Conservation (phyloP, 2,797 vertebrate species). For the Pangasius sanitwongsei region DNA sequence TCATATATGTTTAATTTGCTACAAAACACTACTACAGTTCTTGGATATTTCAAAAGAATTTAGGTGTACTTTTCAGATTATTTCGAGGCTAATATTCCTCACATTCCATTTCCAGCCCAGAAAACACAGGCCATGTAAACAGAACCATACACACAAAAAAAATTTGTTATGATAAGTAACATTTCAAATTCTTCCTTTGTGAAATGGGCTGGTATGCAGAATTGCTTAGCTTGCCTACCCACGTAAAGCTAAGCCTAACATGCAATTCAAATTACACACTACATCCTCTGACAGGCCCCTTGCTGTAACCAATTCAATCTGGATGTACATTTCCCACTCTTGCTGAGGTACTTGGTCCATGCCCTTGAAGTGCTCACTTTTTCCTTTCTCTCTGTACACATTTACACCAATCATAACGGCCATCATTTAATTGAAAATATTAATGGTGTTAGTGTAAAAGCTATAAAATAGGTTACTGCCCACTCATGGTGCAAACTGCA, state of each 20-base stretch:
- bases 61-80: not conserved
- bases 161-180: not conserved
- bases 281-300: constrained; percentile 11
- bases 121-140: not conserved
- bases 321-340: not conserved
- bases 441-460: not conserved
- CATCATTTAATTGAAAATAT: constrained; percentile 9
- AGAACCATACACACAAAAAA: not conserved
- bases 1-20: not conserved
- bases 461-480: not conserved
- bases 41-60: not conserved
- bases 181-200: not conserved
- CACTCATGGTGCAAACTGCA: not conserved
- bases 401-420: constrained; percentile 63
- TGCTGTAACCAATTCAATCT: not conserved
- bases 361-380: not conserved
- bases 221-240: too few relatives aligned
- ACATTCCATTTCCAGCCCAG: not conserved
- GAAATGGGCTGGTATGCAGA: too few relatives aligned
- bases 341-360: constrained; percentile 27
- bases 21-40: not conserved
- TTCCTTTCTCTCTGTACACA: constrained; percentile 37
- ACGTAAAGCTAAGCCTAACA: not conserved
- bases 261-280: constrained; percentile 24
- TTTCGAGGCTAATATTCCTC: not conserved